Conservation (phyloP, 2,797 vertebrate species). For the Labeo calbasu region DNA sequence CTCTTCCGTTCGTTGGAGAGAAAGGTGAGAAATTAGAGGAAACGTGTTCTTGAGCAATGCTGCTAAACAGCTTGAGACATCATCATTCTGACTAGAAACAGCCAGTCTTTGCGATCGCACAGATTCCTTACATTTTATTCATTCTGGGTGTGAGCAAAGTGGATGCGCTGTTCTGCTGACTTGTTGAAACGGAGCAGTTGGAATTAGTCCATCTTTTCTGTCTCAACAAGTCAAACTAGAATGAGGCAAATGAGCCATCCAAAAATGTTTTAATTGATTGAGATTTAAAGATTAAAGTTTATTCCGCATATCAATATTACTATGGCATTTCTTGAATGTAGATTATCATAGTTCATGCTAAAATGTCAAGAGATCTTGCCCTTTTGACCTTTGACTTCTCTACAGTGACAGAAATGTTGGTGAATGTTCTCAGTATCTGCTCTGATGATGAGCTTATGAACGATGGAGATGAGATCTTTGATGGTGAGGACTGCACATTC, state of each 20-base stretch:
- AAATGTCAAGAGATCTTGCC: constrained; percentile 2
- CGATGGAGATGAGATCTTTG: constrained; percentile 92
- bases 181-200: neutral
- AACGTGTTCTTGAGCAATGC: constrained; percentile 28
- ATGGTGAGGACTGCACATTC: constrained; percentile 80
- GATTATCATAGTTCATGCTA: neutral
- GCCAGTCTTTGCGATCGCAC: neutral
- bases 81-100: neutral
- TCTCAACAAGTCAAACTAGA: neutral
- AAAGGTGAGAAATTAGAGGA: constrained; percentile 81
- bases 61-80: constrained; percentile 8
- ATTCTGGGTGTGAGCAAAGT: neutral
- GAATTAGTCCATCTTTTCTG: neutral
- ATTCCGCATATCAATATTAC: neutral
- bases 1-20: constrained; percentile 95
- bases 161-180: neutral
- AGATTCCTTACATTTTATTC: neutral
- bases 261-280: neutral
- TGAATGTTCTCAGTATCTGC: constrained; percentile 97
- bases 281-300: neutral
- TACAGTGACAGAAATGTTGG: constrained; percentile 98
- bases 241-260: neutral
- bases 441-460: constrained; percentile 96
- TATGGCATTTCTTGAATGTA: neutral
- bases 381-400: constrained; percentile 30